phyloP scores from a whole-genome alignment of 2,113 vertebrate genomes.

The Leptobrachium ailaonicum region DNA sequence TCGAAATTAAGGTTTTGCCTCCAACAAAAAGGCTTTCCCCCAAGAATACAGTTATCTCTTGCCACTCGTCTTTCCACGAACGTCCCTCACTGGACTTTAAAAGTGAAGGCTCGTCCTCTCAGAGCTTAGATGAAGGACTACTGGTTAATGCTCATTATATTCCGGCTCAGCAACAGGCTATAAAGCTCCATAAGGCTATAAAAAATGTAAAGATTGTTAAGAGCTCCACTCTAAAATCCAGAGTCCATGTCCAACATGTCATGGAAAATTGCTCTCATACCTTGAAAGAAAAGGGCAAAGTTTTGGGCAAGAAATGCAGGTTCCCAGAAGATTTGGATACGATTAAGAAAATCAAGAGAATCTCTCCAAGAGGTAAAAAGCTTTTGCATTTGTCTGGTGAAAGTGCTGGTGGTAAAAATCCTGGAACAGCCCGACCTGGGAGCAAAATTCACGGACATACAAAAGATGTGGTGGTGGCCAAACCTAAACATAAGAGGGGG shows the following conservation, averaged over 20 bases:
- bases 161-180: constrained; percentile 64
- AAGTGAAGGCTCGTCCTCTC: constrained; percentile 77
- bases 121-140: constrained; percentile 75
- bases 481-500: constrained; percentile 81
- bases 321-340: constrained; percentile 72
- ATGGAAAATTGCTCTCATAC: constrained; percentile 61
- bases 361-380: constrained; percentile 65
- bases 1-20: constrained; percentile 65
- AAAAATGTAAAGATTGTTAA: constrained; percentile 70
- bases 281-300: constrained; percentile 67
- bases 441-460: constrained; percentile 62
- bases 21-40: constrained; percentile 60
- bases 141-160: constrained; percentile 70
- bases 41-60: constrained; percentile 55
- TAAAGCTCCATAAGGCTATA: constrained; percentile 67
- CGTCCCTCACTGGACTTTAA: constrained; percentile 66
- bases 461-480: constrained; percentile 78
- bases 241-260: constrained; percentile 52
- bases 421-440: constrained; percentile 50
- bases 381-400: constrained; percentile 63
- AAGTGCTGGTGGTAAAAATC: constrained; percentile 57
- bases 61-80: constrained; percentile 52
- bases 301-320: constrained; percentile 64
- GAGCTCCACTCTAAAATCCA: constrained; percentile 60
- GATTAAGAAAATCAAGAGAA: constrained; percentile 71